Percentiles rank a stretch among this genome's conserved stretches.
Conservation (phyloP, 2,888 invertebrate genomes). For the Plagodis pulveraria region DNA sequence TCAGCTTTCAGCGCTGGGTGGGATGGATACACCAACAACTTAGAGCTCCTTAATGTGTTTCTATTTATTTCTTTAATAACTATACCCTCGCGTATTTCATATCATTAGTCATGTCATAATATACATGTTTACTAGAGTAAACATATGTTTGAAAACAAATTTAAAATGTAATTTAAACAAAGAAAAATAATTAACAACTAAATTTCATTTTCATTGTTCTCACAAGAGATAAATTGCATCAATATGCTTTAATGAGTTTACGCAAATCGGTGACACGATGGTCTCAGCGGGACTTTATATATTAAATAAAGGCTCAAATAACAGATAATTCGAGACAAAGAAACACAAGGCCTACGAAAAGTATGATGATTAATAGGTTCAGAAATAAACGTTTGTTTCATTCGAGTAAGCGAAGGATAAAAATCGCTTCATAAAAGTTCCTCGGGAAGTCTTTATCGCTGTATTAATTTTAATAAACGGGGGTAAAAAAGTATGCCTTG, state of each 20-base stretch:
- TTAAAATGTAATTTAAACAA: conserved; percentile 35
- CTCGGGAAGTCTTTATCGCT: conserved; percentile 39
- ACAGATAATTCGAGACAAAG: conserved; percentile 50
- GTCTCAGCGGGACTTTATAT: conserved; percentile 50
- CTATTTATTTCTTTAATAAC: too few relatives aligned
- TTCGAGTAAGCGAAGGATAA: conserved; percentile 35
- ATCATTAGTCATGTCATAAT: too few relatives aligned
- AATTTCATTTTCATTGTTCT: conserved; percentile 53
- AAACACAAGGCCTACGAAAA: conserved; percentile 43
- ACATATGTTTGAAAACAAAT: conserved; percentile 4
- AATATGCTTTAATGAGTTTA: conserved; percentile 51
- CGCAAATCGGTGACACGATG: conserved; percentile 53
- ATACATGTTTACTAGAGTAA: too few relatives aligned
- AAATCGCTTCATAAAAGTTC: conserved; percentile 35
- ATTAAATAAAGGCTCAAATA: conserved; percentile 53
- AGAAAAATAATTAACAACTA: conserved; percentile 46
- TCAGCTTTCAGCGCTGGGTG: too few relatives aligned
- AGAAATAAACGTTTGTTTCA: conserved; percentile 38
- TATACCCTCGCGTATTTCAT: too few relatives aligned
- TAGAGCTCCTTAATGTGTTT: too few relatives aligned
- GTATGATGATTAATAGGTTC: conserved; percentile 51
- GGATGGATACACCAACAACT: too few relatives aligned
- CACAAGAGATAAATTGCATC: conserved; percentile 55
- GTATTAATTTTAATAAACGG: conserved; percentile 45
- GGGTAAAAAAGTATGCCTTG: conserved; percentile 43